phyloP scores from a whole-genome alignment of 2,113 vertebrate species.

The Tonatia bakeri region DNA sequence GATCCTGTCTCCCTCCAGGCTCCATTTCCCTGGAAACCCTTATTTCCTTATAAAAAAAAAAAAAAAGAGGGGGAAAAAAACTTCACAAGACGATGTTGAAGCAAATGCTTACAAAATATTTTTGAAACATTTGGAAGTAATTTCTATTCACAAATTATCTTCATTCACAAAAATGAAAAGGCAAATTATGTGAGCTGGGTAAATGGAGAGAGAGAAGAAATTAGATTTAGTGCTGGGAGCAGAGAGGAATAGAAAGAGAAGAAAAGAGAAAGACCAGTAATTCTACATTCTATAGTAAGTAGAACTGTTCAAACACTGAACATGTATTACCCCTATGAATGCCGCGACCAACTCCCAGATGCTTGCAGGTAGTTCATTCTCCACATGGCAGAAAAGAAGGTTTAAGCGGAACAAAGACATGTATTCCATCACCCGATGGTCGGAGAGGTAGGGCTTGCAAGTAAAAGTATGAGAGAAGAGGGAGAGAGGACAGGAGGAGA shows the following conservation, averaged over 20 bases:
- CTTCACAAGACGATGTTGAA: conserved; percentile 43
- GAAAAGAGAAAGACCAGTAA: not conserved
- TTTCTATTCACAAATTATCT: conserved; percentile 54
- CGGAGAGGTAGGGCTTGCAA: not conserved
- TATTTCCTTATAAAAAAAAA: conserved; percentile 36
- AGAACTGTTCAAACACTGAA: not conserved
- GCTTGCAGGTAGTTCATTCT: not conserved
- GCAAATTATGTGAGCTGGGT: conserved; percentile 72
- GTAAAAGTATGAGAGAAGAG: rapidly evolving
- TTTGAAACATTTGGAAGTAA: conserved; percentile 63
- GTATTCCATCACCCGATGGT: not conserved
- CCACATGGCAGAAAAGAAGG: not conserved
- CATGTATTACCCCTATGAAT: not conserved
- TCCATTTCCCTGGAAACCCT: conserved; percentile 37
- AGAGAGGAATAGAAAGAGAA: not conserved
- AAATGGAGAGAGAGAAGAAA: conserved; percentile 67
- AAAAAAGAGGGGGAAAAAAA: rapidly evolving
- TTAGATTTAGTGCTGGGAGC: conserved; percentile 52
- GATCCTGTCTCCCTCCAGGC: not conserved
- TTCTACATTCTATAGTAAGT: not conserved
- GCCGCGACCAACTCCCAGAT: not conserved
- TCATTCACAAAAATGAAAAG: conserved; percentile 60
- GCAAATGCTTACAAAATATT: conserved; percentile 65
- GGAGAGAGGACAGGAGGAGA: not conserved
- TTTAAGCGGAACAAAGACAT: not conserved